Evolutionary conservation across 2,113 vertebrate species (phyloP).

Genomic region (Erythrocercus mccallii): DNA sequence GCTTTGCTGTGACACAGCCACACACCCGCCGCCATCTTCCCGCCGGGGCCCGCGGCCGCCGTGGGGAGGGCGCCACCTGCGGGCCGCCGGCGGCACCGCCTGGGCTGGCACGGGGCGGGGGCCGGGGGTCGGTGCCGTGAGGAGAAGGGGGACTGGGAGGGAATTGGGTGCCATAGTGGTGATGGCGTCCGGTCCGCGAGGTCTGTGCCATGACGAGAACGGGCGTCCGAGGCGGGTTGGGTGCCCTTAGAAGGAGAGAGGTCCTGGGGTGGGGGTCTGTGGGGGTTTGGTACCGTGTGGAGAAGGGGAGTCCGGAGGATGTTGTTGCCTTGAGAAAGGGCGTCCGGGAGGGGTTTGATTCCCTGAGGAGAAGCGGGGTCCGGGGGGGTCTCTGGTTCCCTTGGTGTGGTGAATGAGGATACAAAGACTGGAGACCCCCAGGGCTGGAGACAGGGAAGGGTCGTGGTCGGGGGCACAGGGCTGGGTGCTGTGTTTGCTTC

Average conservation of each 20-base stretch:
- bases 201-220: not conserved
- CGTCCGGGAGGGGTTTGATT: rapidly evolving
- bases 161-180: not conserved
- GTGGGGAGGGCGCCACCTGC: not conserved
- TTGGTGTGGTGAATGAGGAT: not conserved
- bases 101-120: not conserved
- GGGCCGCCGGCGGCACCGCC: not conserved
- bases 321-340: not conserved
- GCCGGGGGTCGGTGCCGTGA: not conserved
- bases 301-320: rapidly evolving
- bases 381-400: not conserved
- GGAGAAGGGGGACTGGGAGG: not conserved
- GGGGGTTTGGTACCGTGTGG: not conserved
- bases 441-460: rapidly evolving
- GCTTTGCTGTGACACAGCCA: rapidly evolving
- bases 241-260: not conserved
- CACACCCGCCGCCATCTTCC: not conserved
- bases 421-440: not conserved
- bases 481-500: not conserved
- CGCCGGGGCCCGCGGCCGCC: not conserved
- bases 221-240: too few relatives aligned
- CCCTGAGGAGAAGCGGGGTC: not conserved
- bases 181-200: not conserved
- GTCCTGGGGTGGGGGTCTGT: too few relatives aligned
- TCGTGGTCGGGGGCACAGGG: rapidly evolving